A percentile compares a stretch with the other conserved stretches of the same genome.
phyloP scores from a whole-genome alignment of 2,888 invertebrate species.

The Eristalinus sepulchralis region DNA sequence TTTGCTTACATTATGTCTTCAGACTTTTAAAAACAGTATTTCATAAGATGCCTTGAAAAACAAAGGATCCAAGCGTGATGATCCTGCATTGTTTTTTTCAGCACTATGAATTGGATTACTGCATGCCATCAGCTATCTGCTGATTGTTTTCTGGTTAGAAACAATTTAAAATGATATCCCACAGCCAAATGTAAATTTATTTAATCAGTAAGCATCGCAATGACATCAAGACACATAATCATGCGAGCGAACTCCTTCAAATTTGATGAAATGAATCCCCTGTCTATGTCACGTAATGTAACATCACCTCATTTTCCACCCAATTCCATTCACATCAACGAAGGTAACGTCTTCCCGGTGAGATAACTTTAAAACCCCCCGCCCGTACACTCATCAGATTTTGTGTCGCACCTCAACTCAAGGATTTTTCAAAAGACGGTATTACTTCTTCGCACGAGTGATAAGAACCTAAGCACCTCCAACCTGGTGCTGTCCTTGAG shows the following conservation, averaged over 20 bases:
- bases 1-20: too few species aligned
- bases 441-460: background rate
- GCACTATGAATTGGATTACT: too few species aligned
- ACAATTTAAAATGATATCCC: too few species aligned
- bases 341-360: background rate
- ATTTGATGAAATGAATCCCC: constrained; percentile 10
- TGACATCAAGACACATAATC: background rate
- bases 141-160: too few species aligned
- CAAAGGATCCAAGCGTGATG: too few species aligned
- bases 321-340: background rate
- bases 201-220: background rate
- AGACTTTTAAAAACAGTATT: too few species aligned
- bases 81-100: too few species aligned
- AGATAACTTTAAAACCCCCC: constrained; percentile 7
- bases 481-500: constrained; percentile 8
- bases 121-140: too few species aligned
- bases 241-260: background rate
- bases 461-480: constrained; percentile 5
- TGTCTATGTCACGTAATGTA: background rate
- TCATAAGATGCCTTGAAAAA: too few species aligned
- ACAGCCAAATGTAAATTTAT: too few species aligned
- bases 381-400: background rate
- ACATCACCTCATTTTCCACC: constrained; percentile 10
- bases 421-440: background rate
- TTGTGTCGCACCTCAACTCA: constrained; percentile 24